Evolutionary conservation across 2,888 invertebrate genomes (phyloP).

Genomic region (Eupeodes luniger): DNA sequence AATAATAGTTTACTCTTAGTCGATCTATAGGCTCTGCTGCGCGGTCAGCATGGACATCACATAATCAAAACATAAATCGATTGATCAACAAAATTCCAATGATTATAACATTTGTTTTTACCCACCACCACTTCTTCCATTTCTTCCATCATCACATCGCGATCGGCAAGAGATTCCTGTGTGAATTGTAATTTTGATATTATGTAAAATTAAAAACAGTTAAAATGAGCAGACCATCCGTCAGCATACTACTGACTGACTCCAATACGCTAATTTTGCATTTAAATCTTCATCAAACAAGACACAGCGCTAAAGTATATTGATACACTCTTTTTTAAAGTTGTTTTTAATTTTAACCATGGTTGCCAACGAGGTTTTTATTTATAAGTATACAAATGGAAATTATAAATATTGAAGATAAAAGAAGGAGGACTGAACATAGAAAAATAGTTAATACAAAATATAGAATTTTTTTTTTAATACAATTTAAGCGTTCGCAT

Average conservation of each 20-base stretch:
- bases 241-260: neutral
- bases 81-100: constrained; percentile 65
- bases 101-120: constrained; percentile 39
- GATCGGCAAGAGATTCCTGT: constrained; percentile 52
- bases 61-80: constrained; percentile 60
- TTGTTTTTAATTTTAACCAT: neutral
- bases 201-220: constrained; percentile 53
- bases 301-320: neutral
- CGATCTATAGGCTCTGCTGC: constrained; percentile 7
- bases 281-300: constrained; percentile 16
- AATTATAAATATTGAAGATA: too few species aligned
- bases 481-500: too few species aligned
- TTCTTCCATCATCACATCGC: neutral
- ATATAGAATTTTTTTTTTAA: too few species aligned
- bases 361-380: neutral
- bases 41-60: constrained; percentile 21
- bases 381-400: too few species aligned
- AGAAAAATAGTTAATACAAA: too few species aligned
- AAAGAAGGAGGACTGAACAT: too few species aligned
- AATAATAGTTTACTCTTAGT: constrained; percentile 30
- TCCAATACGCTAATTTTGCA: constrained; percentile 38
- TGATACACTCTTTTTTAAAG: neutral
- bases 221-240: constrained; percentile 10
- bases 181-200: constrained; percentile 56
- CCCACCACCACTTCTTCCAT: too few species aligned